Evolutionary conservation across 2,888 invertebrate species (phyloP), one percentile per base, ranked within the genome.

Genomic region (Argyresthia goedartella): DNA sequence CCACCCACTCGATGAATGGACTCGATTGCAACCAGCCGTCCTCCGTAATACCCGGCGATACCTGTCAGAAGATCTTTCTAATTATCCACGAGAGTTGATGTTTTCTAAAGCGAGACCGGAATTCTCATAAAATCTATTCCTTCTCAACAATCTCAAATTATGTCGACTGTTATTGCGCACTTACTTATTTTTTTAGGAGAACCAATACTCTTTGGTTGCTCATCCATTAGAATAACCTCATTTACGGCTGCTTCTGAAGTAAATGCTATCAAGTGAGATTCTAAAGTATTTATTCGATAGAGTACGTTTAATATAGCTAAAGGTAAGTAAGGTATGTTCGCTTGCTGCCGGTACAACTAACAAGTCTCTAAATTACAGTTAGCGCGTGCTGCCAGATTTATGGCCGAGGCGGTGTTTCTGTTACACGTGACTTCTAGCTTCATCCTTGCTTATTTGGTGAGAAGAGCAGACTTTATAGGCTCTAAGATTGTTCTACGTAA

Each of bases 351-450:
- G 39, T 39, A n/a, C 39, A 39, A 39, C n/a, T 1, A 39, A 39
- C n/a, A 39, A 39, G n/a, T 68, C 73, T 61, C 71, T 79, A 81
- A 79, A 80, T 81, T 80, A 79, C 73, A 66, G 77, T 76, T 79
- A 79, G 76, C 71, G 72, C 71, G 76, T 77, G 79, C 76, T 73
- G 56, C 59, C 61, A 66, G 72, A 81, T 80, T 79, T 80, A 80
- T 75, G 64, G 74, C 62, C 62, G 64, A 67, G 65, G 65, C 67
- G 67, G 64, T 67, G 67, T 66, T 60, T 67, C 63, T 67, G 66
- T 64, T 66, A 66, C 71, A 68, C 68, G 67, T 69, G 50, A 13
- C 69, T 71, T 65, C 54, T 60, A 63, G 61, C 62, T 39, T 3
- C 39, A 39, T 67, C 67, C 64, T 63, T 71, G 65, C 60, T 65